A percentile compares a stretch with the other conserved stretches of the same genome.
These are phyloP conservation scores for Mus spretus DNA, from an alignment of 2,797 vertebrate species.

Conservation along the genomic window DNA sequence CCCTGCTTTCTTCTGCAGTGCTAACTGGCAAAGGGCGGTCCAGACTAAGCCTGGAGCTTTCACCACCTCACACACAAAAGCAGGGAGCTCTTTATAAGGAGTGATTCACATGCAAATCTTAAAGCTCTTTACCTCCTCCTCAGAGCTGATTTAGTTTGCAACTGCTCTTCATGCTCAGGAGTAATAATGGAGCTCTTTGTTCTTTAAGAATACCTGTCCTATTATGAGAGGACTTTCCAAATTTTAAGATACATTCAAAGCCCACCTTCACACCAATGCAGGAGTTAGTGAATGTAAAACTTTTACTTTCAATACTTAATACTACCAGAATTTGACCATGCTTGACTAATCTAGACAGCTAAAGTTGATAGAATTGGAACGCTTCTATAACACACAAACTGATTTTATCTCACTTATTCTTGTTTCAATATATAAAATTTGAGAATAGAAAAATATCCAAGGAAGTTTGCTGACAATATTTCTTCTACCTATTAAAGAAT, in stretches of 20 bases:
- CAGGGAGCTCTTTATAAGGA: conserved; percentile 47
- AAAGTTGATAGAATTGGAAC: neutral
- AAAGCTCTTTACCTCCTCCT: conserved; percentile 34
- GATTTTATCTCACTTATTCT: neutral
- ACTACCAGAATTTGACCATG: neutral
- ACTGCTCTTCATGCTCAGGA: conserved; percentile 25
- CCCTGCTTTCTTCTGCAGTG: neutral
- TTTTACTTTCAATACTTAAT: conserved; percentile 16
- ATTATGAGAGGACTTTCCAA: neutral
- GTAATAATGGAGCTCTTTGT: conserved; percentile 54
- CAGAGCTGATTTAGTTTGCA: conserved; percentile 63
- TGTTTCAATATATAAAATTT: neutral
- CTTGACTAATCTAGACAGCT: neutral
- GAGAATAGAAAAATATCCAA: neutral
- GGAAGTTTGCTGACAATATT: neutral
- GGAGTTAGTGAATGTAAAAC: neutral
- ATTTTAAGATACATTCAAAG: neutral
- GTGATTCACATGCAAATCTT: conserved; percentile 70
- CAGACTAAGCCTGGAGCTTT: conserved; percentile 10
- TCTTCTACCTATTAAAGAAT: neutral
- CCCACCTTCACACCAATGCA: neutral
- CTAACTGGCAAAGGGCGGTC: neutral
- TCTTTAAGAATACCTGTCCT: conserved; percentile 27
- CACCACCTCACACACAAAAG: conserved; percentile 44
- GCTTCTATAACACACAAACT: neutral